Evolutionary conservation across 2,113 vertebrate genomes (phyloP).

Genomic region (Neolamprologus tretocephalus): DNA sequence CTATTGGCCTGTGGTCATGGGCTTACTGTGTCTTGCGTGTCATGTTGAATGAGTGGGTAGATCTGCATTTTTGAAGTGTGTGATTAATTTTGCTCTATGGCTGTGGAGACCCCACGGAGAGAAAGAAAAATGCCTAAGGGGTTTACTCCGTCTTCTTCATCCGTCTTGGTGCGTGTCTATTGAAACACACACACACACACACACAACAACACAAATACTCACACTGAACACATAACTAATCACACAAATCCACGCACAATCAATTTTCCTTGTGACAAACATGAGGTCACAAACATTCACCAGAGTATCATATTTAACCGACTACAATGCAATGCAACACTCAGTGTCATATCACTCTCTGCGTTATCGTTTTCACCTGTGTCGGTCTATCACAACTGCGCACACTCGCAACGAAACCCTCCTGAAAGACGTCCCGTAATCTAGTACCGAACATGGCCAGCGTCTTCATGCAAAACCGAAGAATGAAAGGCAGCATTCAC

Average conservation of each 20-base stretch:
- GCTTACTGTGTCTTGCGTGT: background rate
- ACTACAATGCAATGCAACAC: background rate
- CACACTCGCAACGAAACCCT: background rate
- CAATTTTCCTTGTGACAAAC: background rate
- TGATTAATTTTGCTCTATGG: conserved; percentile 54
- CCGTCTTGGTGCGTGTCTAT: background rate
- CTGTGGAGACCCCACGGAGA: conserved; percentile 33
- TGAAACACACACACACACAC: background rate
- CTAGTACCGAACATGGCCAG: background rate
- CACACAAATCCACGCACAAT: background rate
- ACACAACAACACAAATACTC: background rate
- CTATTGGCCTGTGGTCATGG: background rate
- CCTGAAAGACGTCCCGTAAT: background rate
- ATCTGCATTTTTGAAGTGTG: conserved; percentile 58
- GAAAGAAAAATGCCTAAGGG: conserved; percentile 23
- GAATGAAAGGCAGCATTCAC: background rate
- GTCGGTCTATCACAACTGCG: background rate
- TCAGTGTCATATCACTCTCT: background rate
- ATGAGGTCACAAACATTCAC: background rate
- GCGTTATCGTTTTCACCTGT: background rate
- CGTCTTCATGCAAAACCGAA: conserved; percentile 4
- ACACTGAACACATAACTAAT: background rate
- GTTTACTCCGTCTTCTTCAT: background rate
- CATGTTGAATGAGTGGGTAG: background rate
- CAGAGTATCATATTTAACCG: background rate